phyloP scores from a whole-genome alignment of 2,888 invertebrate genomes.

The Pristionchus maxplancki region DNA sequence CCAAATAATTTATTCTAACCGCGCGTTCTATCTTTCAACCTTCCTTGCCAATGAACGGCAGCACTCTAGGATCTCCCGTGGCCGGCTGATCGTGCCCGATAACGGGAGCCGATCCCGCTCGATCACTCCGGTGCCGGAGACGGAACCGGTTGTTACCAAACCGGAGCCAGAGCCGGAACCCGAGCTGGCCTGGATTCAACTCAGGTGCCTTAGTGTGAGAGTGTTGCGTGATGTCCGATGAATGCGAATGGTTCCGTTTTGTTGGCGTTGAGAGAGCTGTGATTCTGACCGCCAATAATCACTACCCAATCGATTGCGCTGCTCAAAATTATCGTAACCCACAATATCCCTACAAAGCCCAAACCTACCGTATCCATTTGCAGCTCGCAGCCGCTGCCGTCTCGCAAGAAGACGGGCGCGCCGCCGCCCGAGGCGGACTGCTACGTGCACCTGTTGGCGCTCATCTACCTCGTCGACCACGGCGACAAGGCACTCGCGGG shows the following conservation, averaged over 20 bases:
- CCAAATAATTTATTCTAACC: no score
- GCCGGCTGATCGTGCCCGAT: conserved; percentile 9
- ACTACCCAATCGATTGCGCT: background rate
- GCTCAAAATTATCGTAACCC: background rate
- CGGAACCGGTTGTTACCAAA: background rate
- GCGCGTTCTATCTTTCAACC: no score
- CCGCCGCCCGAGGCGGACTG: conserved; percentile 66
- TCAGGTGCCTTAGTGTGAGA: conserved; percentile 10
- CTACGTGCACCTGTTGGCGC: conserved; percentile 71
- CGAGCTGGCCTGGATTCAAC: background rate
- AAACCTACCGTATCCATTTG: background rate
- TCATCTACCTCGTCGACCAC: conserved; percentile 65
- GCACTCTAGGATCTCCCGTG: conserved; percentile 25
- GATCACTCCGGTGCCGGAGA: conserved; percentile 7
- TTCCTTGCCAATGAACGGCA: no score
- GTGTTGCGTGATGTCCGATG: conserved; percentile 11
- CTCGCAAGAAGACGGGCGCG: conserved; percentile 55
- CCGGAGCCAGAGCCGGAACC: background rate
- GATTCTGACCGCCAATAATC: background rate
- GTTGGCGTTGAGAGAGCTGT: background rate
- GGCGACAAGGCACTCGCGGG: conserved; percentile 58
- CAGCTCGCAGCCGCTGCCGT: conserved; percentile 48
- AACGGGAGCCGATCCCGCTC: conserved; percentile 14
- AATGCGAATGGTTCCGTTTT: background rate
- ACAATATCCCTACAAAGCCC: background rate